Conservation (phyloP, 2,797 vertebrate species). For the Protonibea diacanthus region DNA sequence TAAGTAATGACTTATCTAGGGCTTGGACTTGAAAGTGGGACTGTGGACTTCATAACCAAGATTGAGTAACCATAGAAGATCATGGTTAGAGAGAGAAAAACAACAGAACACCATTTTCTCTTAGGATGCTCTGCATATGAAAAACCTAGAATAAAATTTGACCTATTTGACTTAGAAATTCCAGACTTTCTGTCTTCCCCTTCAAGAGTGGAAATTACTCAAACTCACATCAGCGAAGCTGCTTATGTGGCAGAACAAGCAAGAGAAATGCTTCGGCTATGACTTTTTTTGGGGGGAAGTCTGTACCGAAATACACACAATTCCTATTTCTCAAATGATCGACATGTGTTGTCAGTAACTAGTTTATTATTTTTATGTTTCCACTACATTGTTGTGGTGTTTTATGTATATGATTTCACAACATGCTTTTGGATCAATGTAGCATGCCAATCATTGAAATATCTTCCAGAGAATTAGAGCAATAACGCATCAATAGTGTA, state of each 20-base stretch:
- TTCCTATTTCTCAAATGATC: neutral
- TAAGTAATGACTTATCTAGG: neutral
- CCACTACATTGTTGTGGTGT: neutral
- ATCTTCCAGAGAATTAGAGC: constrained; percentile 15
- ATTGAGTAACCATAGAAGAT: neutral
- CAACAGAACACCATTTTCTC: neutral
- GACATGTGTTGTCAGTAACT: neutral
- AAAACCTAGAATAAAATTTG: neutral
- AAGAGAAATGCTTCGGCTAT: neutral
- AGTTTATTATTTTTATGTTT: constrained; percentile 5
- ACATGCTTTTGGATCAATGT: constrained; percentile 18
- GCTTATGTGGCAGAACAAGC: neutral
- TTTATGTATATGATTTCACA: constrained; percentile 4
- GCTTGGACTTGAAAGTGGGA: neutral
- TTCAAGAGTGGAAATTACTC: neutral
- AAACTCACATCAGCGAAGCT: neutral
- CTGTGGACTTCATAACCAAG: neutral
- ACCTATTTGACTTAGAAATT: neutral
- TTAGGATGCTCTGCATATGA: neutral
- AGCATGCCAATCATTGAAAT: neutral
- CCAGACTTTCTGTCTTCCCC: neutral
- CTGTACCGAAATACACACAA: neutral
- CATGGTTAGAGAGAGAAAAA: neutral
- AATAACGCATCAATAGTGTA: constrained; percentile 30
- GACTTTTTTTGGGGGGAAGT: neutral